phyloP scores from a whole-genome alignment of 1,140 invertebrate species.

The Bacillus rossius region DNA sequence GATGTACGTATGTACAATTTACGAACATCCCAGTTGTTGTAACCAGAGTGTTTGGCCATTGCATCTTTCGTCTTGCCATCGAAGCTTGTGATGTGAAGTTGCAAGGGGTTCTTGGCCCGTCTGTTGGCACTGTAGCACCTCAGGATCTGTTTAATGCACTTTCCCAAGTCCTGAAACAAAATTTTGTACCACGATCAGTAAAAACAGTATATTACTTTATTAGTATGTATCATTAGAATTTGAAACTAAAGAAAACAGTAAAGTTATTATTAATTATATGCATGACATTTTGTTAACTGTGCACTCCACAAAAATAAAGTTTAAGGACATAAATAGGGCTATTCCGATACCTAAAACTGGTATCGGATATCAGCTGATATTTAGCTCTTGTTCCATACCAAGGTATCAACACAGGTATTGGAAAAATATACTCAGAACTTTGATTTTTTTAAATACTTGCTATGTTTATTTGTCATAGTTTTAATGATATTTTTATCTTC shows the following conservation, averaged over 20 bases:
- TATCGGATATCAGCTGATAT: no score
- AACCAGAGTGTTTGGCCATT: constrained; percentile 76
- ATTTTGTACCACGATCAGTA: constrained; percentile 25
- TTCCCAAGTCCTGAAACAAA: constrained; percentile 77
- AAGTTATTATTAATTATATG: constrained; percentile 2
- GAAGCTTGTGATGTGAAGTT: constrained; percentile 85
- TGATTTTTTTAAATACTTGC: no score
- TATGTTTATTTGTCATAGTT: no score
- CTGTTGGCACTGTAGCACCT: constrained; percentile 92
- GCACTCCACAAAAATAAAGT: not conserved
- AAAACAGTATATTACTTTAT: constrained; percentile 16
- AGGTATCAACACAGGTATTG: no score
- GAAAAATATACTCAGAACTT: no score
- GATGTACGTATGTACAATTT: constrained; percentile 10
- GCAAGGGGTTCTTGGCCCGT: constrained; percentile 70
- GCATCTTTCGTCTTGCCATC: constrained; percentile 61
- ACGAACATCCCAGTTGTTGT: constrained; percentile 90
- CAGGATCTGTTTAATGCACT: constrained; percentile 89
- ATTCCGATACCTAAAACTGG: no score
- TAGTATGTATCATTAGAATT: no score
- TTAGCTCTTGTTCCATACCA: no score
- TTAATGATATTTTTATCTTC: no score
- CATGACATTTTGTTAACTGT: not conserved
- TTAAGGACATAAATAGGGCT: no score
- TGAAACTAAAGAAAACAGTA: not conserved